Evolutionary conservation across 2,113 vertebrate species (phyloP).

Genomic region (Nerophis lumbriciformis): DNA sequence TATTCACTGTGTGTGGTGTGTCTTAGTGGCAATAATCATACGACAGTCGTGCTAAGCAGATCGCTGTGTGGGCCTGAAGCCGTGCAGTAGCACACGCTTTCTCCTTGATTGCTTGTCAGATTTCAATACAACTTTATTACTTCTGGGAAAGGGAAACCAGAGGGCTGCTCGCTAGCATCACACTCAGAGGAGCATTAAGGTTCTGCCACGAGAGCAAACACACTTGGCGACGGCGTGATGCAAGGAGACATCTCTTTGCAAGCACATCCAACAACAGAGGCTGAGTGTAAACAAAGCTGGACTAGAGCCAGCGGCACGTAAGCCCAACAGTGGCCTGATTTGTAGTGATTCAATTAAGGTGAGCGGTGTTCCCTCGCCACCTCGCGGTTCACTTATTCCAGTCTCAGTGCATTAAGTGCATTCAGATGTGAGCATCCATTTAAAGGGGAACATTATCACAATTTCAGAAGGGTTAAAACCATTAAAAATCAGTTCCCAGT

Average conservation of each 20-base stretch:
- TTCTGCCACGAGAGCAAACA: slow-evolving; percentile 24
- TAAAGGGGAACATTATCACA: too few relatives aligned
- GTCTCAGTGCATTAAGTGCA: too few relatives aligned
- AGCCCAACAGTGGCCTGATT: neutral
- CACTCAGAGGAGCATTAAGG: slow-evolving; percentile 46
- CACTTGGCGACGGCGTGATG: slow-evolving; percentile 22
- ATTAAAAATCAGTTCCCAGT: too few relatives aligned
- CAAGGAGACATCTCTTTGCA: slow-evolving; percentile 25
- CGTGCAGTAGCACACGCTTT: slow-evolving; percentile 25
- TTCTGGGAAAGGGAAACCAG: slow-evolving; percentile 43
- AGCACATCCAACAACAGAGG: slow-evolving; percentile 19
- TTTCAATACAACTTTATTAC: slow-evolving; percentile 50
- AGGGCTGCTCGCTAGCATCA: slow-evolving; percentile 26
- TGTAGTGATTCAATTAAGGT: slow-evolving; percentile 4
- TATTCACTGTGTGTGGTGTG: slow-evolving; percentile 18
- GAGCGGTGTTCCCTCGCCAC: neutral
- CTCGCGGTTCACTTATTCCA: too few relatives aligned
- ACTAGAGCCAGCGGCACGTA: neutral
- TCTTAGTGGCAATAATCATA: slow-evolving; percentile 52
- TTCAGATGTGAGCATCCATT: too few relatives aligned
- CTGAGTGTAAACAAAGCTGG: slow-evolving; percentile 22
- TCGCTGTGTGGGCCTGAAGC: slow-evolving; percentile 45
- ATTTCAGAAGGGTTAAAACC: too few relatives aligned
- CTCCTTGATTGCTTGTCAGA: slow-evolving; percentile 44
- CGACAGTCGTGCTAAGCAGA: slow-evolving; percentile 55